Evolutionary conservation across 2,113 vertebrate genomes (phyloP).

Genomic region (Desmodus rotundus): DNA sequence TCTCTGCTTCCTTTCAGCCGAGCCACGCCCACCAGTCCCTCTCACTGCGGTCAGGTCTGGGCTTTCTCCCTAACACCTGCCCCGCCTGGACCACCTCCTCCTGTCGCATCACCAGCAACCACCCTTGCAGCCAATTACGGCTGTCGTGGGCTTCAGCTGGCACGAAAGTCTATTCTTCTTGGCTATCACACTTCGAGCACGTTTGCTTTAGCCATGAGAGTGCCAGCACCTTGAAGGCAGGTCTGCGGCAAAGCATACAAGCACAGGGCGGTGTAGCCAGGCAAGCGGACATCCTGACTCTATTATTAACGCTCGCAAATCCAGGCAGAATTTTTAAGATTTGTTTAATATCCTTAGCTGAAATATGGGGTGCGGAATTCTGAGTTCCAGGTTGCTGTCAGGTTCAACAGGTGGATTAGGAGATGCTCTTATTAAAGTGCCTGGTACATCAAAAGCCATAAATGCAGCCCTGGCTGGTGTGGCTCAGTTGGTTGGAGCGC

Average conservation of each 20-base stretch:
- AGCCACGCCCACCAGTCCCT: accelerated
- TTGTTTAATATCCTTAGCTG: not conserved
- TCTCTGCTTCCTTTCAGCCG: not conserved
- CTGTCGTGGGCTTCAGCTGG: accelerated
- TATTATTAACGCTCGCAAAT: accelerated
- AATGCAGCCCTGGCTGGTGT: too few species aligned
- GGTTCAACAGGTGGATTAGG: not conserved
- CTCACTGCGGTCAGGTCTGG: too few species aligned
- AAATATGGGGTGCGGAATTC: not conserved
- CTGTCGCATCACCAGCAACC: accelerated
- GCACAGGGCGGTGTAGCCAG: not conserved
- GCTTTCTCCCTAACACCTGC: not conserved
- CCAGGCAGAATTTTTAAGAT: not conserved
- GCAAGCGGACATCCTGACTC: accelerated
- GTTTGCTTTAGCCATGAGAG: accelerated
- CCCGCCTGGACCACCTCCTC: not conserved
- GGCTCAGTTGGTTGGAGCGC: too few species aligned
- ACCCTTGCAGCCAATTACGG: not conserved
- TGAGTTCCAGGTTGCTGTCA: not conserved
- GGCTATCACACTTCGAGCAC: accelerated
- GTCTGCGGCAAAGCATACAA: accelerated
- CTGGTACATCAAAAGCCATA: accelerated
- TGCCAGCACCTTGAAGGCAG: not conserved
- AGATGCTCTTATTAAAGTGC: not conserved
- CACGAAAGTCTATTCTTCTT: accelerated